Evolutionary conservation across 2,888 invertebrate genomes (phyloP), one percentile per base, ranked within the genome.

Genomic region (Drosophila lutescens): DNA sequence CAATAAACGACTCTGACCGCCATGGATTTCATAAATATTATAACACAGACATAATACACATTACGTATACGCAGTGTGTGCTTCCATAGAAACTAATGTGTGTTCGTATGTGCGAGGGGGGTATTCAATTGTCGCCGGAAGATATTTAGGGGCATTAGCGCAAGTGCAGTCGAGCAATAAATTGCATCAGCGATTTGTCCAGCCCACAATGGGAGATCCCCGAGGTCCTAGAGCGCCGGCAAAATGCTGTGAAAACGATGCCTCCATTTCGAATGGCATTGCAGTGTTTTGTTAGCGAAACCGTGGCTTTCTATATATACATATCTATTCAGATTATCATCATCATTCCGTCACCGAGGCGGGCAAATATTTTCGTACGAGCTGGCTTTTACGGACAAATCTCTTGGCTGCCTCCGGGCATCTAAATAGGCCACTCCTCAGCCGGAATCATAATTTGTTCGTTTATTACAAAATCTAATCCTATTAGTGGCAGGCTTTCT

Each of bases 141-240:
- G 55, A 58, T 66, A 59, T 66, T 66, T 56, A 46, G 70, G 50
- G 60, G 62, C 66, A 69, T 74, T 70, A 66, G 56, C 56, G 61
- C 70, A 51, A 74, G 53, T 74, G 75, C 74, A 76, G 58, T 57
- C 44, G 53, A 76, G 74, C 66, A 76, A 74, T 74, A 76, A 76
- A 76, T 76, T 76, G 75, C 75, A 76, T 70, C 57, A 51, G 50
- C 70, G 55, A 61, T 57, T 61, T 70, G 47, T 41, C 32, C 58
- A 12, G 20, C n/a, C 30, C 38, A 30, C 58, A 32, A 12, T 51
- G 30, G 58, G 8, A n/a, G 26, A 13, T 17, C 43, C 43, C 15
- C 7, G 4, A 17, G 20, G 12, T 12, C 43, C 17, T 12, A 44
- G 15, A 34, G n/a, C n/a, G 23, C 9, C 23, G 3, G 4, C 23